Percentiles rank a stretch among this genome's conserved stretches.
phyloP scores from a whole-genome alignment of 2,888 invertebrate genomes.

The Megaustenia siamemsis region DNA sequence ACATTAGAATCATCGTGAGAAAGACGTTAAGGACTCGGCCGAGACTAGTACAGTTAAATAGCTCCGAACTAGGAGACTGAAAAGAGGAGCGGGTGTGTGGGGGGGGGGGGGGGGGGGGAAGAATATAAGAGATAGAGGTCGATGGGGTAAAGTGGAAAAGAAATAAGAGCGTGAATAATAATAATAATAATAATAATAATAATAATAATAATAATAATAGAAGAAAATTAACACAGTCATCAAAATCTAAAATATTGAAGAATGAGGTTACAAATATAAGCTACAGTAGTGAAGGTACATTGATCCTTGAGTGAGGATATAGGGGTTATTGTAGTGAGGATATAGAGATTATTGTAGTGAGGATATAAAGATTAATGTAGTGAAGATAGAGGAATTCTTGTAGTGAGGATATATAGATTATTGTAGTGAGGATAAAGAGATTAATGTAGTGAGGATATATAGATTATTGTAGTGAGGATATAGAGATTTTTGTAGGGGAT shows the following conservation, averaged over 20 bases:
- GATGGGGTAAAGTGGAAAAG: not conserved
- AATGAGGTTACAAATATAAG: not conserved
- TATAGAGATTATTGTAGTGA: no score
- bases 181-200: not conserved
- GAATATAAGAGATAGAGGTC: not conserved
- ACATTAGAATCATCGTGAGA: not conserved
- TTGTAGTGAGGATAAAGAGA: no score
- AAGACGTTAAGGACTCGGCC: not conserved
- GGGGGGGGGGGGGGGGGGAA: no score
- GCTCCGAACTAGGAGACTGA: not conserved
- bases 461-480: no score
- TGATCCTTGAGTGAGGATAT: not conserved
- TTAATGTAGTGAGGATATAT: no score
- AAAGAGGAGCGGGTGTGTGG: no score
- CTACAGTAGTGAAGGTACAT: not conserved
- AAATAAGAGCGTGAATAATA: not conserved
- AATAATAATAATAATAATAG: not conserved
- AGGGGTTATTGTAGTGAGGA: not conserved
- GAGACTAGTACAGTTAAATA: no score
- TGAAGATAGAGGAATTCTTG: no score
- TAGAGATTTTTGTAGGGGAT: no score
- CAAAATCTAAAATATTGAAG: not conserved
- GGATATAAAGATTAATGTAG: no score
- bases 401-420: no score
- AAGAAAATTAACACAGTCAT: not conserved